Evolutionary conservation across 2,113 vertebrate genomes (phyloP), one percentile per base, ranked within the genome.

Genomic region (Brachypteracias leptosomus): DNA sequence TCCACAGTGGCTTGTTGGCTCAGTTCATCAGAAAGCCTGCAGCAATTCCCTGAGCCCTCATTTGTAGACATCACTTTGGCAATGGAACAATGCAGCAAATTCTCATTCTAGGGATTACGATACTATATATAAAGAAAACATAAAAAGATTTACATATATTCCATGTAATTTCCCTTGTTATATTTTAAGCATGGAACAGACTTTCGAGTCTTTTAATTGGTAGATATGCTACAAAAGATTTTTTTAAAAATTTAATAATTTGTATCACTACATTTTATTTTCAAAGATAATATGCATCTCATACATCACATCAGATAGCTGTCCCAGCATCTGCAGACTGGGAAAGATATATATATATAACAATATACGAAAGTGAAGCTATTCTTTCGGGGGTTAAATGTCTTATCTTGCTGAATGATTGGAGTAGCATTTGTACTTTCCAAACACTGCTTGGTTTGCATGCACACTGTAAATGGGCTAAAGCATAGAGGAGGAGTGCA

Each of bases 141-240:
- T 95, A 44, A 88, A 95, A 90, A 92, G 85, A 80, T 88, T 92
- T 89, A 36, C 81, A 83, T 86, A 58, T 79, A 81, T 58, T 58
- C 36, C 84, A 57, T 73, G 68, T 61, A 74, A 90, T 89, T 86
- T 96, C 16, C 25, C 3, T 18, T 33, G 65, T 89, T 85, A 84
- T 73, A 55, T 88, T 94, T 91, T 70, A 94, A 91, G 42, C 61
- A 74, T 19, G n/a, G 29, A 89, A 13, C 11, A 73, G 67, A 58
- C 75, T 84, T 87, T 75, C 22, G 16, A 82, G 35, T 42, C 11
- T 49, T 83, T 85, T 92, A 62, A 47, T 62, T 93, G 46, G 20
- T 49, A 55, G 61, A 21, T 22, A 8, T 62, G 21, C 61, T 36
- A 71, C 4, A 54, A 85, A 61, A 7, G 66, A 28, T 31, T 46